Percentiles rank a stretch among this genome's conserved stretches.
These are phyloP conservation scores for Trogon melanurus DNA, from an alignment of 2,113 vertebrate species.

Conservation along the genomic window DNA sequence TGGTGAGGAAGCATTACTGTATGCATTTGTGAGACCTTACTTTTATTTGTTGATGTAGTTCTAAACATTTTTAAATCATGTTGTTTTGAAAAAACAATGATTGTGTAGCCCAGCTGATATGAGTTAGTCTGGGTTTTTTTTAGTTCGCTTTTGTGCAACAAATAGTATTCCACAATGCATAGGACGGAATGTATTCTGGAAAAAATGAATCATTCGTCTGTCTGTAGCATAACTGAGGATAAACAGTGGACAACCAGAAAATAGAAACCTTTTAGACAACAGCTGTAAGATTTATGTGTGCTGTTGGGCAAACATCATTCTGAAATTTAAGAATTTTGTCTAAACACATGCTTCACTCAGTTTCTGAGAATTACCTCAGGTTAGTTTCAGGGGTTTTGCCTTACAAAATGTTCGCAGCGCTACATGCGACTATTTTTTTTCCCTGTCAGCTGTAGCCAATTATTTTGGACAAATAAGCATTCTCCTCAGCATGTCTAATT, in stretches of 20 bases:
- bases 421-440: not conserved
- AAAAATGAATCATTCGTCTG: not conserved
- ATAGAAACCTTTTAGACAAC: not conserved
- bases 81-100: not conserved
- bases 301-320: not conserved
- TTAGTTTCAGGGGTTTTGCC: not conserved
- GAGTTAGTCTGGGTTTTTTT: not conserved
- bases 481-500: not conserved
- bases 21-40: not conserved
- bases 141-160: not conserved
- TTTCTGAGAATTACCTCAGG: not conserved
- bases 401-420: not conserved
- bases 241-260: conserved; percentile 4
- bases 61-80: not conserved
- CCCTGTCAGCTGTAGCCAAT: not conserved
- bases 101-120: not conserved
- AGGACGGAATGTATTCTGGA: not conserved
- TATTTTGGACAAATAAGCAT: conserved; percentile 32
- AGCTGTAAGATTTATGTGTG: not conserved
- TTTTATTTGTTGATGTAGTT: not conserved
- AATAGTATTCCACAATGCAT: not conserved
- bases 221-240: not conserved
- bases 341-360: not conserved
- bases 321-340: not conserved
- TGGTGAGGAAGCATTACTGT: not conserved